Base-by-base conservation (phyloP, 1,140 invertebrate genomes). In the Drosophila mayri region DNA sequence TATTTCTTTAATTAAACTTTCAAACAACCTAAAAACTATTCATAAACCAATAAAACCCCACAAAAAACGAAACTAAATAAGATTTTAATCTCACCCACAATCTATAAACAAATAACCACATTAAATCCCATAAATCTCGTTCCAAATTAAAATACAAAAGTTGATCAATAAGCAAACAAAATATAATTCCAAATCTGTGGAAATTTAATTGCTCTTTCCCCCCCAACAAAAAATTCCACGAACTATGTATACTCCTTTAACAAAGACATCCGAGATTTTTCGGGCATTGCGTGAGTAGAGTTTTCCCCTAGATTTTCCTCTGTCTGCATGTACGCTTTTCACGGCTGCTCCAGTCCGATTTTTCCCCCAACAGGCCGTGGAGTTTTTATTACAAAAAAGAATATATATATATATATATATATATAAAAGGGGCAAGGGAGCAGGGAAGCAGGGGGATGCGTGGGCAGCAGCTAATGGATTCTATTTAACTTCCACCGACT, bases 401-500 rank as follows among this genome's bases (percentile, higher is more conserved):
- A 57, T 20, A 72, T n/a, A 72, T 40, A 43, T 38, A 70, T 68
- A 20, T 40, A 43, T 38, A 70, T 68, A 20, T 25, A 25, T 40
- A 41, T 38, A 70, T 68, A 20, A 58, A 43, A 59, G 60, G 28
- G 30, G 37, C n/a, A 35, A 37, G 20, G 30, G 52, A 7, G 22
- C n/a, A 8, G 50, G 37, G 30, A 35, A 25, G 25, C 43, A 30
- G 4, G 62, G 40, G 46, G 30, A 28, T 35, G 58, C 44, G 70
- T 62, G 54, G 62, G 76, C 81, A 79, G 59, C 72, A 90, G 90
- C 90, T 91, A 91, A 91, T 91, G 90, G 90, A 91, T 91, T 91
- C 90, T 91, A 90, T 91, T 91, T 90, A 90, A 91, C 90, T 91
- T 91, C 84, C 82, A 91, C 79, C 60, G 85, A 91, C 90, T 91